Base-by-base conservation (phyloP, 1,140 invertebrate species). In the Tachypleus tridentatus region DNA sequence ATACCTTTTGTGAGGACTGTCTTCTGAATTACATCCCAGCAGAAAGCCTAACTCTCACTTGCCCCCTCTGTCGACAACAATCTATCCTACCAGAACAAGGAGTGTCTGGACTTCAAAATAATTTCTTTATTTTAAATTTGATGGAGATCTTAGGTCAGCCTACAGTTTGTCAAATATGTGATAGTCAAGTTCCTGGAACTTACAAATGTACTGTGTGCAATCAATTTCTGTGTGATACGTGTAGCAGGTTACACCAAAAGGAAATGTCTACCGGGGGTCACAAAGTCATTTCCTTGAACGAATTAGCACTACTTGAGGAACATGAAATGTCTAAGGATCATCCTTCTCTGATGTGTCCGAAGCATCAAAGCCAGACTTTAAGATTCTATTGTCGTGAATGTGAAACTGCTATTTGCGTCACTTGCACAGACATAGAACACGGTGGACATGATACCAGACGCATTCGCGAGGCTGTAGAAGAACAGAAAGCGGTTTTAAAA, bases 51-150 rank as follows among this genome's bases (percentile, higher is more conserved):
- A 80, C 81, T 4, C 74, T 82, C 9, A 80, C 79, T 10, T 82
- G 81, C 71, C 81, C 81, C 3, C 74, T 80, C n/a, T 82, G 81
- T 69, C 70, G 78, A 9, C 80, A 82, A 64, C 80, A 82, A 67
- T 81, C 79, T 58, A 82, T 82, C 56, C 71, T 82, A 48, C 81
- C 81, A 4, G 73, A 79, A 62, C 76, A 79, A 68, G 81, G 81
- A 63, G 80, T 81, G 49, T 72, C 73, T 9, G 79, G 77, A 5
- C 73, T 81, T 4, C 80, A 81, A 70, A 77, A 74, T 59, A 81
- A 81, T 68, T 76, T 77, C 68, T 79, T 80, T 69, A 76, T 81
- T 50, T 74, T 74, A 59, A 77, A 77, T 65, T 72, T 81, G 48
- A 78, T 79, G 72, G 76, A 79, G 62, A 73, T 77, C 3, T 69